These are phyloP conservation scores for Rattus rattus DNA, from an alignment of 2,113 vertebrate species.

Conservation along the genomic window DNA sequence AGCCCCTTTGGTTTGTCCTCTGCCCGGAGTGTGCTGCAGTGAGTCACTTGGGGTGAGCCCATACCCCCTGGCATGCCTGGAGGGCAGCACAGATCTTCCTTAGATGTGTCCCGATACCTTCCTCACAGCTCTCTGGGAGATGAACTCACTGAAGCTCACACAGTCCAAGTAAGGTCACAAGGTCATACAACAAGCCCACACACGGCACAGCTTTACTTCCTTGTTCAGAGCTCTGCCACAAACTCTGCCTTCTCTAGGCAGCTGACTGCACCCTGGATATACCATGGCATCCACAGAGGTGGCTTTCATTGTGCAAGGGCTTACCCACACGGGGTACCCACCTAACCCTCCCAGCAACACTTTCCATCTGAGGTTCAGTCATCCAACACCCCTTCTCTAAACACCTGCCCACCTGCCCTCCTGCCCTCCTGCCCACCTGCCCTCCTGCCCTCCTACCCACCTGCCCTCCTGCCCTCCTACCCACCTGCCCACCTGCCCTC, in stretches of 20 bases:
- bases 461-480: too few species aligned
- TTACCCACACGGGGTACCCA: neutral
- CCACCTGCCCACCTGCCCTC: too few species aligned
- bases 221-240: neutral
- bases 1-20: rapidly evolving
- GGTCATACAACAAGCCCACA: neutral
- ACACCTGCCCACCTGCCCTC: neutral
- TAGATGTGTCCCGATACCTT: rapidly evolving
- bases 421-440: too few species aligned
- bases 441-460: too few species aligned
- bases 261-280: neutral
- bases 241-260: neutral
- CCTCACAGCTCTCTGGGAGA: neutral
- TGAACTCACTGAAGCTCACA: neutral
- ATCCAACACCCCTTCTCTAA: neutral
- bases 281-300: neutral
- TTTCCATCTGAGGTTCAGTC: neutral
- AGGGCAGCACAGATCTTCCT: neutral
- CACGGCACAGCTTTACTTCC: neutral
- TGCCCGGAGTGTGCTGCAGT: rapidly evolving
- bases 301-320: neutral
- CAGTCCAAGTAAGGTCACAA: neutral
- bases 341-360: neutral
- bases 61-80: rapidly evolving
- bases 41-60: neutral